Percentiles rank a stretch among this genome's conserved stretches.
Conservation (phyloP, 2,797 vertebrate genomes). For the Periophthalmus magnuspinnatus region DNA sequence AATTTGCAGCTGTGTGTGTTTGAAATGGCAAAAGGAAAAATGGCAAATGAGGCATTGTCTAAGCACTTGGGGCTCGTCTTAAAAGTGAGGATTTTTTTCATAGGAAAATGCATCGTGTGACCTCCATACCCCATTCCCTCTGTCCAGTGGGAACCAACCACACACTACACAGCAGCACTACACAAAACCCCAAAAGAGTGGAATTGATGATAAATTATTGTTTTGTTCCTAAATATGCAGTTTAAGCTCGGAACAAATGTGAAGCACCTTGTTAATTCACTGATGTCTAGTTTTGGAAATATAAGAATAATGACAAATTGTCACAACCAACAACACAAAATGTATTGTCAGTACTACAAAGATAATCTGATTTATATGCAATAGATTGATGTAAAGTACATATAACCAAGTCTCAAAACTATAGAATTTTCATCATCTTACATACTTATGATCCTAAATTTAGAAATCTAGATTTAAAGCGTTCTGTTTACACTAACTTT, state of each 20-base stretch:
- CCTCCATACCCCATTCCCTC: slow-evolving; percentile 9
- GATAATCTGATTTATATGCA: slow-evolving; percentile 2
- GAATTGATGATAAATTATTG: background rate
- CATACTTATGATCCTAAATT: background rate
- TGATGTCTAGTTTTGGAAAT: background rate
- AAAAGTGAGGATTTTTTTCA: background rate
- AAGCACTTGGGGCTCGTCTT: slow-evolving; percentile 66
- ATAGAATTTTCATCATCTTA: background rate
- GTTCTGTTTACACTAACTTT: background rate
- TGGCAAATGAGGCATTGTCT: slow-evolving; percentile 47
- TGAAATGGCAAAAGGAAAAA: slow-evolving; percentile 28
- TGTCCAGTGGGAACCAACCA: slow-evolving; percentile 27
- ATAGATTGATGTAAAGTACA: background rate
- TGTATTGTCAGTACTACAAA: background rate
- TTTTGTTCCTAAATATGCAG: slow-evolving; percentile 11
- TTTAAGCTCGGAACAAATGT: slow-evolving; percentile 15
- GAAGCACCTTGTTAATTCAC: slow-evolving; percentile 1
- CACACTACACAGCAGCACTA: background rate
- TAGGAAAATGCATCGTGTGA: background rate
- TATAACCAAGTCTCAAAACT: too few species aligned
- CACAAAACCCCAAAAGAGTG: background rate
- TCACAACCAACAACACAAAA: background rate
- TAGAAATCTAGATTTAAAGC: background rate
- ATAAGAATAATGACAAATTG: background rate
- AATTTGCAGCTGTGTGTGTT: slow-evolving; percentile 74